Evolutionary conservation across 2,113 vertebrate genomes (phyloP).

Genomic region (Scatophagus argus): DNA sequence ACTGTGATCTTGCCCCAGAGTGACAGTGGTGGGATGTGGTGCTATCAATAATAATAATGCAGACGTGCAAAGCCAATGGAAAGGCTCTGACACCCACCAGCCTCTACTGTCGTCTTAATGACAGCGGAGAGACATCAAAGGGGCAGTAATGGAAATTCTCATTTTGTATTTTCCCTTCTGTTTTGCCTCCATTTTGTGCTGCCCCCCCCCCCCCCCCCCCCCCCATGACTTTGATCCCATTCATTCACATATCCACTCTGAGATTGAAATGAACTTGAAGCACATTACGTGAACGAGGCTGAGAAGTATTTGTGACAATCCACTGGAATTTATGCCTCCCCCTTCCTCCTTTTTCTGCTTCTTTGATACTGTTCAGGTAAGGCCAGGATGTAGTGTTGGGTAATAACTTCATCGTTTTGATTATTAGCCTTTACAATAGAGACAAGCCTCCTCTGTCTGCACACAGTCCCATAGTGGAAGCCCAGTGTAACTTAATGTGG

Average conservation of each 20-base stretch:
- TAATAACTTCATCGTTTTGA: constrained; percentile 76
- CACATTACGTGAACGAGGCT: constrained; percentile 58
- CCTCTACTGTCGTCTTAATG: constrained; percentile 31
- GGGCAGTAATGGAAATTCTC: constrained; percentile 28
- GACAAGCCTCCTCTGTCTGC: constrained; percentile 54
- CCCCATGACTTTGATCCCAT: constrained; percentile 50
- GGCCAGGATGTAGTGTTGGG: constrained; percentile 62
- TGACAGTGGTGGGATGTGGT: constrained; percentile 48
- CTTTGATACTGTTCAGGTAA: constrained; percentile 63
- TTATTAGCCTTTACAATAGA: constrained; percentile 75
- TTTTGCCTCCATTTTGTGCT: constrained; percentile 13
- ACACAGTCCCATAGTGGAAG: constrained; percentile 54
- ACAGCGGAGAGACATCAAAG: constrained; percentile 48
- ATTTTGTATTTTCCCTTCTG: constrained; percentile 28
- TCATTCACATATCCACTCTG: constrained; percentile 40
- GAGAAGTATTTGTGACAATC: constrained; percentile 59
- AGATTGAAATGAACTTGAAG: constrained; percentile 42
- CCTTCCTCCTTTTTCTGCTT: neutral
- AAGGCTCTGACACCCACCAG: constrained; percentile 16
- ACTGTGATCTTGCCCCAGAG: constrained; percentile 42
- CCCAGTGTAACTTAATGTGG: constrained; percentile 77
- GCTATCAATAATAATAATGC: constrained; percentile 32
- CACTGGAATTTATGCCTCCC: constrained; percentile 60
- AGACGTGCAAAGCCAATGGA: constrained; percentile 32
- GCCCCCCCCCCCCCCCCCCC: neutral